Evolutionary conservation across 1,140 invertebrate genomes (phyloP).

Genomic region (Globodera rostochiensis): DNA sequence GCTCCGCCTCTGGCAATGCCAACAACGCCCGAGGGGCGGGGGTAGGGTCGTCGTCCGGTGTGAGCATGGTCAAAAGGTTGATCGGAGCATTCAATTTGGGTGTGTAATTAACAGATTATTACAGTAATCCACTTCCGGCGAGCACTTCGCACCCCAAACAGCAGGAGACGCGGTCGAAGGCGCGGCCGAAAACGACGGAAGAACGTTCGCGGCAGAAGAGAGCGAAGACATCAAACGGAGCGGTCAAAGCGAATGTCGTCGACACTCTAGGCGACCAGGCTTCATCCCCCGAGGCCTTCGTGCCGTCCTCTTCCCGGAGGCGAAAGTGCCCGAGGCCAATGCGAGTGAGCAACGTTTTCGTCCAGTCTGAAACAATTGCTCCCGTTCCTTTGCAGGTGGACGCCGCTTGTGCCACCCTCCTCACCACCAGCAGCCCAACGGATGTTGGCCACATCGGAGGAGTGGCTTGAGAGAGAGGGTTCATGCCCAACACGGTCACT

Average conservation of each 20-base stretch:
- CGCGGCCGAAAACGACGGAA: not conserved
- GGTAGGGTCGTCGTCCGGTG: not conserved
- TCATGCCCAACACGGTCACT: not conserved
- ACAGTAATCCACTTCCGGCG: not conserved
- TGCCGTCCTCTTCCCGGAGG: conserved; percentile 15
- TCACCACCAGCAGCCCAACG: not conserved
- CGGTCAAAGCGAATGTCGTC: not conserved
- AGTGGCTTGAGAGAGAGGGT: not conserved
- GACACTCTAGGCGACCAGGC: not conserved
- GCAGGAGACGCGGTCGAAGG: conserved; percentile 9
- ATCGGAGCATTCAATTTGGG: not conserved
- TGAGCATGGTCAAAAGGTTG: conserved; percentile 12
- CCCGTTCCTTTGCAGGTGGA: conserved; percentile 19
- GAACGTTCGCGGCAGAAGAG: not conserved
- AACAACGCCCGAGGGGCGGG: not conserved
- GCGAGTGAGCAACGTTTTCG: not conserved
- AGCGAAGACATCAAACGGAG: not conserved
- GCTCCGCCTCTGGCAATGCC: not conserved
- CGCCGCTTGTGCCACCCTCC: conserved; percentile 19
- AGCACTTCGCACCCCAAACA: not conserved
- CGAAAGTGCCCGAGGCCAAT: conserved; percentile 22
- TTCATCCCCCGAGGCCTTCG: not conserved
- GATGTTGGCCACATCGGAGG: not conserved
- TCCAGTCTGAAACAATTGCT: not conserved
- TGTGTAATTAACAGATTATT: not conserved